Evolutionary conservation across 2,888 invertebrate genomes (phyloP), one percentile per base, ranked within the genome.

Genomic region (Endotricha flammealis): DNA sequence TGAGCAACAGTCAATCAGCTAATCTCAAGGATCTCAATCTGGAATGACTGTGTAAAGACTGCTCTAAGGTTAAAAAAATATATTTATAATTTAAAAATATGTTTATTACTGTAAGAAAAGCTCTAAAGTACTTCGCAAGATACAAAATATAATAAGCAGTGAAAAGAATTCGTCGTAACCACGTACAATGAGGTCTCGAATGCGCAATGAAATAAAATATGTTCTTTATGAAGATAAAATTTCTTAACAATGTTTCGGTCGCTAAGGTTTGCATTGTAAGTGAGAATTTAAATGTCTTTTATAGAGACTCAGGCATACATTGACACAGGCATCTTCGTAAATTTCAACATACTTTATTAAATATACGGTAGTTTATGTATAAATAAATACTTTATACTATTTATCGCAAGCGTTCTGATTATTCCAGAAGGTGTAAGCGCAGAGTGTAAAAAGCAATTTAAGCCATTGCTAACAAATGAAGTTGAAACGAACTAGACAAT

Each of bases 221-320:
- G 10, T 38, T 36, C 23, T 39, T 41, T 39, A 39, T 36, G 36
- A 14, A 30, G 29, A 17, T 24, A 41, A 43, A 46, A 52, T 52
- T 52, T 44, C 45, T 49, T 46, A 48, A 46, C 39, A 42, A 41
- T 42, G 20, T 41, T 48, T 44, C 28, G 28, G 41, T 43, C 41
- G 48, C 45, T 41, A 35, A 37, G 41, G 36, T 49, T 53, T 41
- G 41, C 48, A 42, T 46, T 46, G 41, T 44, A 27, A 33, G 39
- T 40, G 46, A 40, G 50, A 56, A 53, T 57, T 53, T 49, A 52
- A 51, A 46, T 46, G 43, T 42, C 30, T 57, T 57, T 61, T 60
- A 57, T 50, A 41, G 48, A 42, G 29, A 38, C 42, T 44, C 44
- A 42, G 37, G 44, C 29, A 41, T 47, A 53, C 51, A 46, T 53